Evolutionary conservation across 2,797 vertebrate species (phyloP), one percentile per base, ranked within the genome.

Genomic region (Myripristis murdjan): DNA sequence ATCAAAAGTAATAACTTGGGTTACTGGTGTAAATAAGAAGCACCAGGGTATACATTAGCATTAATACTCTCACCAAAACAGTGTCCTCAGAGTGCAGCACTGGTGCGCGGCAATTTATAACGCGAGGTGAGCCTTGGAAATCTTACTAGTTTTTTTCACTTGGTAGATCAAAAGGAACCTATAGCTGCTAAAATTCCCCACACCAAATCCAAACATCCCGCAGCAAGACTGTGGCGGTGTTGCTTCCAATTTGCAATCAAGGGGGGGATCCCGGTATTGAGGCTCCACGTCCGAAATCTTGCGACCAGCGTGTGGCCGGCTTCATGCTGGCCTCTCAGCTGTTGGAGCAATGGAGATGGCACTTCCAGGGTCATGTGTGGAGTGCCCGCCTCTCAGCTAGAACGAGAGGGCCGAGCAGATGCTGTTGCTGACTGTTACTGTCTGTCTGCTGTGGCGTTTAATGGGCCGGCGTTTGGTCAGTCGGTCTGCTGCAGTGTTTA

Each of bases 351-450:
- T 64, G 28, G 54, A n/a, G 49, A 53, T 23, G 75, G 52, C 58
- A 37, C 75, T 67, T 61, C 26, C 33, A 51, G 77, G 87, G 85
- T 88, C 79, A 86, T 83, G 79, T 63, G 73, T 57, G n/a, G 16
- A 62, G 56, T 1, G 24, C 48, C 70, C 47, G 56, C 69, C 64
- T 68, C 51, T 61, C 75, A 41, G 64, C 82, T 5, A 37, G 44
- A 67, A n/a, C 14, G 57, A 79, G 77, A 77, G 73, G 62, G 73
- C n/a, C 31, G 62, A 88, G 54, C 88, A 92, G 90, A 89, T 92
- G 90, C 87, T 81, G 9, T n/a, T 18, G 67, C 70, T 85, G 82
- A 79, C 49, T 66, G 70, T 61, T 66, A n/a, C 81, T 78, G 58
- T 90, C 85, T 83, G 80, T 66, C 85, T 60, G 70, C 70, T 54